A percentile compares a stretch with the other conserved stretches of the same genome.
phyloP scores from a whole-genome alignment of 2,888 invertebrate genomes.

The Drosophila nigritarsus region DNA sequence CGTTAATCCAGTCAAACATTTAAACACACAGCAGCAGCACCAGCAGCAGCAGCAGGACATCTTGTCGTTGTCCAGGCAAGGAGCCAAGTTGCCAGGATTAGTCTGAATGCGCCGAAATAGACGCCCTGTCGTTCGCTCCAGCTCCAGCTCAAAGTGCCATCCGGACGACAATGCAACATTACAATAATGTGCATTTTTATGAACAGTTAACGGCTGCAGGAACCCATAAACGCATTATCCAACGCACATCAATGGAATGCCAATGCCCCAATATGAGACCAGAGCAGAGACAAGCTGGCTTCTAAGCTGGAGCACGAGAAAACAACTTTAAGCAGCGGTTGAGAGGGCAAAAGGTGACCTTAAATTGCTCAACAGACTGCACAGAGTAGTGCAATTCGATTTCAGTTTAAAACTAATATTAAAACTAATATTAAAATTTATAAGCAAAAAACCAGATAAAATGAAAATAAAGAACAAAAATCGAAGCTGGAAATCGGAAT shows the following conservation, averaged over 20 bases:
- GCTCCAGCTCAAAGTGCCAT: constrained; percentile 60
- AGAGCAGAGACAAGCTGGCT: constrained; percentile 2
- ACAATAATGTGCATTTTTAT: constrained; percentile 82
- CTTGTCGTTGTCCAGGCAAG: constrained; percentile 15
- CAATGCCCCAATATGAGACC: constrained; percentile 42
- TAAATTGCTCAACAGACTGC: neutral
- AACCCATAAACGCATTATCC: constrained; percentile 79
- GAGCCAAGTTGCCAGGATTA: constrained; percentile 46
- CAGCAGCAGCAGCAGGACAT: constrained; percentile 53
- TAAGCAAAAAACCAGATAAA: neutral
- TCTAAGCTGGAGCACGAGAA: neutral
- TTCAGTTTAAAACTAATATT: neutral
- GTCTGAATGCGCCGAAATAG: constrained; percentile 36
- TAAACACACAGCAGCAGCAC: constrained; percentile 39
- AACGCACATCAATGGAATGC: constrained; percentile 65
- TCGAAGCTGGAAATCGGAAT: neutral
- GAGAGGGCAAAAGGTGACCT: neutral
- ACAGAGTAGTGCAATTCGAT: neutral
- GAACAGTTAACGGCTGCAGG: constrained; percentile 78
- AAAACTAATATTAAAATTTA: too few species aligned
- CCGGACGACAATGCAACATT: constrained; percentile 76
- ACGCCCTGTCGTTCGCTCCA: constrained; percentile 57
- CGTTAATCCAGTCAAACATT: constrained; percentile 75
- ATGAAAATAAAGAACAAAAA: neutral
- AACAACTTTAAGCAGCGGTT: constrained; percentile 29